These are phyloP conservation scores for Nycteola revayana DNA, from an alignment of 2,888 invertebrate species.

Conservation along the genomic window DNA sequence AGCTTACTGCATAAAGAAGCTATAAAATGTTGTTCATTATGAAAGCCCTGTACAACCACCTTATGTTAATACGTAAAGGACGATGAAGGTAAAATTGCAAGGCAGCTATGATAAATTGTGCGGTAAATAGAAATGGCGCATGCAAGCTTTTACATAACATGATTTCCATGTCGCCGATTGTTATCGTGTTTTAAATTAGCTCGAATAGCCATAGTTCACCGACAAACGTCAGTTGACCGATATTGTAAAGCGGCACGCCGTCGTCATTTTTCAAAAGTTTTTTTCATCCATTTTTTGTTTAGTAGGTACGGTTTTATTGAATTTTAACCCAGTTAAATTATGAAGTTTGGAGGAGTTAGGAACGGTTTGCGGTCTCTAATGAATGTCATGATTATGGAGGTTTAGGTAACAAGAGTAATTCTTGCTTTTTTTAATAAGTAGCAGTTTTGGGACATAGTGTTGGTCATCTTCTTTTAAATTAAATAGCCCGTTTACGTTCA, in stretches of 20 bases:
- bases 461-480: no score
- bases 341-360: conserved; percentile 3
- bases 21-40: no score
- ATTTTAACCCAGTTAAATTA: conserved; percentile 8
- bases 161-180: conserved; percentile 35
- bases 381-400: no score
- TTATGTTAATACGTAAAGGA: conserved; percentile 24
- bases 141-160: conserved; percentile 40
- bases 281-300: not conserved
- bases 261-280: conserved; percentile 13
- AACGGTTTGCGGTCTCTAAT: no score
- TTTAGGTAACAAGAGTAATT: no score
- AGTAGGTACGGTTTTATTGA: conserved; percentile 11
- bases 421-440: no score
- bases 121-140: conserved; percentile 41
- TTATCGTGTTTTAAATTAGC: conserved; percentile 29
- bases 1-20: no score
- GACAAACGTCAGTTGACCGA: conserved; percentile 5
- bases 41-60: conserved; percentile 18
- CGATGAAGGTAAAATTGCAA: conserved; percentile 40
- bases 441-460: no score
- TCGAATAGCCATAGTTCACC: conserved; percentile 30
- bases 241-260: not conserved
- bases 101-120: conserved; percentile 35
- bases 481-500: no score